Base-by-base conservation (phyloP, 2,888 invertebrate genomes). In the Thyatira batis region DNA sequence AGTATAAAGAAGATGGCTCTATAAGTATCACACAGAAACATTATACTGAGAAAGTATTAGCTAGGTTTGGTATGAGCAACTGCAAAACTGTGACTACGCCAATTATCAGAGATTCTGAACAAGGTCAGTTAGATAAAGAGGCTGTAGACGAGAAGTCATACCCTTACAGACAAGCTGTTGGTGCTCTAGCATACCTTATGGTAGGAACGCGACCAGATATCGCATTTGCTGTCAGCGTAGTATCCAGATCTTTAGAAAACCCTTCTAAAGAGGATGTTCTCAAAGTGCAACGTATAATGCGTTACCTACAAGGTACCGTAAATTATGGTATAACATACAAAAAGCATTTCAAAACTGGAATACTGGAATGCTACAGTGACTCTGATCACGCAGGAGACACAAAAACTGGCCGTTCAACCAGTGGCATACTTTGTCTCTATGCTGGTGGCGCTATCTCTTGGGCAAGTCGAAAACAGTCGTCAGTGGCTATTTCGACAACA, bases 341-440 rank as follows among this genome's bases (percentile, higher is more conserved):
- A 46, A 13, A 49, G n/a, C 0, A 44, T 1, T 6, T 10, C 20
- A 23, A 39, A 20, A n/a, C 43, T 3, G 46, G 44, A 6, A 20
- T 49, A 9, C 23, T 55, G 5, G 44, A 43, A 48, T 30, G 50
- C 4, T 54, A 20, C n/a, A 54, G 54, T 13, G 54, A 54, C 43
- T 51, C 53, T 4, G 57, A 57, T 25, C 39, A 53, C 23, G 53
- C 51, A 10, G 57, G 57, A 5, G 51, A 53, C 25, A 2, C 17
- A 21, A 8, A 21, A 5, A 53, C 51, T 13, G 51, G 53, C 20
- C 33, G 51, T 2, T 57, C 53, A 0, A 53, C 51, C 2, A 45
- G 53, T 3, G 57, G 53, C 23, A 39, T 53, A 8, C 13, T 53
- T 6, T 39, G 30, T n/a, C 10, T 10, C 6, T 23, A 23, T 6